Evolutionary conservation across 1,140 invertebrate species (phyloP).

Genomic region (Eumeta japonica): DNA sequence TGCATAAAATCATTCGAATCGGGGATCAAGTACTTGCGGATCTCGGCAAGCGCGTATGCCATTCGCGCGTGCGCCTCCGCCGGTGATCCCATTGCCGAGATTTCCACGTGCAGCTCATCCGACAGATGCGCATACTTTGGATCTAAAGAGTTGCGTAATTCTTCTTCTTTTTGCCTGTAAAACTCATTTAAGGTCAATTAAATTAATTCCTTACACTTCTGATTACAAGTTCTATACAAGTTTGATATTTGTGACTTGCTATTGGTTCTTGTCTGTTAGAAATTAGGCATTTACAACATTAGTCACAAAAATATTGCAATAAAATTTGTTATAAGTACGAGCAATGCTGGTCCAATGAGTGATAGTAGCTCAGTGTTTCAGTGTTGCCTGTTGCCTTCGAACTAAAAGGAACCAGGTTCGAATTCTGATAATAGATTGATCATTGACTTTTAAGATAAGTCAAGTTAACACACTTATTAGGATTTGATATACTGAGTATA

Average conservation of each 20-base stretch:
- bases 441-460: too few relatives aligned
- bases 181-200: conserved; percentile 8
- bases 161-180: conserved; percentile 76
- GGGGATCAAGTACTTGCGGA: conserved; percentile 68
- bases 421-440: too few relatives aligned
- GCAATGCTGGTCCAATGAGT: too few relatives aligned
- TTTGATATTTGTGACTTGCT: background rate
- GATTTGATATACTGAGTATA: too few relatives aligned
- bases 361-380: too few relatives aligned
- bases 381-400: too few relatives aligned
- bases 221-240: background rate
- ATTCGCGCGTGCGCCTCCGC: conserved; percentile 90
- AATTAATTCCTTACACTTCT: background rate
- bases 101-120: conserved; percentile 92
- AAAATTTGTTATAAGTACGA: background rate
- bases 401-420: too few relatives aligned
- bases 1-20: conserved; percentile 45
- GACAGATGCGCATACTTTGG: conserved; percentile 90
- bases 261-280: background rate
- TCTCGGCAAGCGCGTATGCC: conserved; percentile 79
- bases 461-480: too few relatives aligned
- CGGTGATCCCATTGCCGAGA: conserved; percentile 84
- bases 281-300: background rate
- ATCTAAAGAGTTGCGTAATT: conserved; percentile 80
- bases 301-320: background rate